These are phyloP conservation scores for Dynastes maya DNA, from an alignment of 2,888 invertebrate species.

Conservation along the genomic window DNA sequence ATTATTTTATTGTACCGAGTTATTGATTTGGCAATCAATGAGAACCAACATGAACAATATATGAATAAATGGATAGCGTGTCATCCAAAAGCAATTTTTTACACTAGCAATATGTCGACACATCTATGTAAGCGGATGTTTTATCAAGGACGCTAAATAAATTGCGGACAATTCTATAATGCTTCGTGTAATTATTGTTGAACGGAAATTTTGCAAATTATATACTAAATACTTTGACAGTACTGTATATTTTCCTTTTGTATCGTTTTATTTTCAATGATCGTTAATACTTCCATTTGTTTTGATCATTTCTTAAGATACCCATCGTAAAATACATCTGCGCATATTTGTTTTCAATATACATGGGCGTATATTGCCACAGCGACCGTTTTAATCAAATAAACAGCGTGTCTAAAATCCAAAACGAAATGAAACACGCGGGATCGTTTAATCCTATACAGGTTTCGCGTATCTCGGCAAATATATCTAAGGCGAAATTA, in stretches of 20 bases:
- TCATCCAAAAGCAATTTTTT: conserved; percentile 21
- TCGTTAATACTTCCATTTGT: not conserved
- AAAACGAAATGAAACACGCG: not conserved
- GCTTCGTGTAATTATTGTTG: not conserved
- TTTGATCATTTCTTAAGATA: not conserved
- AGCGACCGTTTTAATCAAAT: not conserved
- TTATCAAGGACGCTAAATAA: conserved; percentile 16
- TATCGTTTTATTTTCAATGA: not conserved
- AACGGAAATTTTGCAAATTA: not conserved
- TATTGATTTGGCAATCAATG: conserved; percentile 7
- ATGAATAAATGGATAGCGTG: too few relatives aligned
- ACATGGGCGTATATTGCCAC: not conserved
- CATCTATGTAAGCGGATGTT: not conserved
- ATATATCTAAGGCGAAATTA: conserved; percentile 29
- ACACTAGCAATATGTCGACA: conserved; percentile 4
- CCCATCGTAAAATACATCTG: not conserved
- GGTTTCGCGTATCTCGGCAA: conserved; percentile 12
- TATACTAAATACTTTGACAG: not conserved
- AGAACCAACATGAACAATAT: conserved; percentile 6
- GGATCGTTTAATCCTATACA: not conserved
- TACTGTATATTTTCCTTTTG: not conserved
- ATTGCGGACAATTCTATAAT: conserved; percentile 5
- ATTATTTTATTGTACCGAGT: not conserved
- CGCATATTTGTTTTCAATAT: not conserved
- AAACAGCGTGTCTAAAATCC: not conserved